A percentile compares a stretch with the other conserved stretches of the same genome.
These are phyloP conservation scores for Pterostichus madidus DNA, from an alignment of 2,888 invertebrate genomes.

Conservation along the genomic window DNA sequence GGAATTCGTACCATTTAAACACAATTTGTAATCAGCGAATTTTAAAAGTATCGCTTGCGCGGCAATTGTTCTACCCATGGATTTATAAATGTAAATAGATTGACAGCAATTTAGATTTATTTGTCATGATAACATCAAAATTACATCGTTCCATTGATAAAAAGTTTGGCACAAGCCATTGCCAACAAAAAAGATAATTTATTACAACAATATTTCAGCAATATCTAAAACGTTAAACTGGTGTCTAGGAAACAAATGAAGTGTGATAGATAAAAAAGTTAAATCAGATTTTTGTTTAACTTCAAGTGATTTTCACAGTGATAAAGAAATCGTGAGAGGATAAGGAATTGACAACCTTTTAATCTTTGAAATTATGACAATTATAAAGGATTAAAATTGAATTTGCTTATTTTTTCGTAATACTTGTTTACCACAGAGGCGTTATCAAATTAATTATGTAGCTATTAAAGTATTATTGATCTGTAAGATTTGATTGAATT, in stretches of 20 bases:
- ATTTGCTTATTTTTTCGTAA: neutral
- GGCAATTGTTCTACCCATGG: too few relatives aligned
- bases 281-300: constrained; percentile 31
- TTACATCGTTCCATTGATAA: too few relatives aligned
- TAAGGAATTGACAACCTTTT: constrained; percentile 32
- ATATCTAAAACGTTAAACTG: too few relatives aligned
- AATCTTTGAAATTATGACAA: constrained; percentile 9
- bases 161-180: neutral
- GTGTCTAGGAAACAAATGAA: neutral
- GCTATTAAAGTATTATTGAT: constrained; percentile 30
- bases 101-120: too few relatives aligned
- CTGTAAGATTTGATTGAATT: neutral
- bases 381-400: constrained; percentile 14
- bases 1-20: too few relatives aligned
- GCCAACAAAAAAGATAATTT: constrained; percentile 21
- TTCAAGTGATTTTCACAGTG: constrained; percentile 41
- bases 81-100: too few relatives aligned
- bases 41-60: too few relatives aligned
- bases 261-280: constrained; percentile 1
- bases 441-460: constrained; percentile 46
- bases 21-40: too few relatives aligned
- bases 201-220: too few relatives aligned
- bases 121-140: too few relatives aligned
- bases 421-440: neutral
- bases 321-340: constrained; percentile 54